Percentiles rank a stretch among this genome's conserved stretches.
phyloP scores from a whole-genome alignment of 2,113 vertebrate genomes.

The Zonotrichia leucophrys region DNA sequence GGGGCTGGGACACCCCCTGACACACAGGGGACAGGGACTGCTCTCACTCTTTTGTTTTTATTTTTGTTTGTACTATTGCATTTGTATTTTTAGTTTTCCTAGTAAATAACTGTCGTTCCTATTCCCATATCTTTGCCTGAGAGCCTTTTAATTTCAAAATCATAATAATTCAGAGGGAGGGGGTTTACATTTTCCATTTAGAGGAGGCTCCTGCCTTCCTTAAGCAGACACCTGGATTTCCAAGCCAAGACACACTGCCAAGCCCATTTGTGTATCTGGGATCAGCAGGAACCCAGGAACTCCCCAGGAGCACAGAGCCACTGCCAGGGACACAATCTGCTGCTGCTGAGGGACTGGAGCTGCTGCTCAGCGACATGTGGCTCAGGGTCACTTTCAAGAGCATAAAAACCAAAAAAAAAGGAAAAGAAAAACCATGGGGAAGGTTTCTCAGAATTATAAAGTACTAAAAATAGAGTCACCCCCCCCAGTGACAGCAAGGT shows the following conservation, averaged over 20 bases:
- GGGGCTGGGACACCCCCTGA: too few species aligned
- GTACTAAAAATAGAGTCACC: neutral
- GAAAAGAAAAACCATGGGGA: neutral
- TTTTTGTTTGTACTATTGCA: neutral
- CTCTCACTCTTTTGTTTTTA: too few species aligned
- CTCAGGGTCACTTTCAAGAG: neutral
- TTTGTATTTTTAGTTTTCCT: neutral
- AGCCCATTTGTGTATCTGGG: neutral
- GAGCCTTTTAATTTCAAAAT: neutral
- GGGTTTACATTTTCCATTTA: neutral
- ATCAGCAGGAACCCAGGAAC: neutral
- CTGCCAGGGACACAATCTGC: rapidly evolving
- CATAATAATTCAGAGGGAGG: neutral
- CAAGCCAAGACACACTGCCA: neutral
- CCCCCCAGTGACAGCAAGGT: neutral
- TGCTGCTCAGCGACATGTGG: neutral
- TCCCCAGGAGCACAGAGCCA: neutral
- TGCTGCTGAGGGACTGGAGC: neutral
- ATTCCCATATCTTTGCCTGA: neutral
- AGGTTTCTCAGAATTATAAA: neutral
- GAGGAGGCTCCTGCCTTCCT: neutral
- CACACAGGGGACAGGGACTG: too few species aligned
- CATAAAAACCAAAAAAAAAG: neutral
- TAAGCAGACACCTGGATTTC: neutral
- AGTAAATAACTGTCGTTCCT: neutral